Evolutionary conservation across 2,888 invertebrate species (phyloP).

Genomic region (Fissipunctia ypsillon): DNA sequence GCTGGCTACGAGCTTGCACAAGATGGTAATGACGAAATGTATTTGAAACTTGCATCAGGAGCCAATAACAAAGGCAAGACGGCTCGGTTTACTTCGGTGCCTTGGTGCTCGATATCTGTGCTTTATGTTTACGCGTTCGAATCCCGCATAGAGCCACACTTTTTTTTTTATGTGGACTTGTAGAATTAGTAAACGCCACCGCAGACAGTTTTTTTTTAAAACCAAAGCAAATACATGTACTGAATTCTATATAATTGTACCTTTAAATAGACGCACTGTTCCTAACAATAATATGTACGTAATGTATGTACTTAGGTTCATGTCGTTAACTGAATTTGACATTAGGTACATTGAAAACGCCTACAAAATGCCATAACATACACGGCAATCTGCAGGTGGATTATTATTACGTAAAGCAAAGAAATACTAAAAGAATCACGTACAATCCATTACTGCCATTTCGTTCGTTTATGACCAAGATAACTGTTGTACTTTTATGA

Average conservation of each 20-base stretch:
- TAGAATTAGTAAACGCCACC: background rate
- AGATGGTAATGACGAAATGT: conserved; percentile 69
- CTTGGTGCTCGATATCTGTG: background rate
- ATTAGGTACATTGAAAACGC: background rate
- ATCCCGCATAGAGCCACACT: background rate
- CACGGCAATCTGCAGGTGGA: conserved; percentile 7
- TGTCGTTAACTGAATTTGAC: conserved; percentile 1
- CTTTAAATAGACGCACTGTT: background rate
- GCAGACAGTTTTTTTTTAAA: background rate
- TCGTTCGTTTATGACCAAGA: conserved; percentile 64
- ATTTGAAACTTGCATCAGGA: conserved; percentile 70
- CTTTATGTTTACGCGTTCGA: background rate
- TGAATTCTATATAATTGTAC: no score
- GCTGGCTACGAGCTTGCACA: conserved; percentile 60
- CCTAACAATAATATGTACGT: background rate
- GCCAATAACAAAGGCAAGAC: conserved; percentile 18
- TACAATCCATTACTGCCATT: conserved; percentile 65
- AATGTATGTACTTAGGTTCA: background rate
- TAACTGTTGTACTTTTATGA: conserved; percentile 65
- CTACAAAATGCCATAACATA: background rate
- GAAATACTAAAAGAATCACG: conserved; percentile 69
- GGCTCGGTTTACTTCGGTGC: background rate
- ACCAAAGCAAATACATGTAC: background rate
- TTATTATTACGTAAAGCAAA: conserved; percentile 57
- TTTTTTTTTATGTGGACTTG: background rate